phyloP scores from a whole-genome alignment of 2,888 invertebrate genomes.

The Amphiduros pacificus region DNA sequence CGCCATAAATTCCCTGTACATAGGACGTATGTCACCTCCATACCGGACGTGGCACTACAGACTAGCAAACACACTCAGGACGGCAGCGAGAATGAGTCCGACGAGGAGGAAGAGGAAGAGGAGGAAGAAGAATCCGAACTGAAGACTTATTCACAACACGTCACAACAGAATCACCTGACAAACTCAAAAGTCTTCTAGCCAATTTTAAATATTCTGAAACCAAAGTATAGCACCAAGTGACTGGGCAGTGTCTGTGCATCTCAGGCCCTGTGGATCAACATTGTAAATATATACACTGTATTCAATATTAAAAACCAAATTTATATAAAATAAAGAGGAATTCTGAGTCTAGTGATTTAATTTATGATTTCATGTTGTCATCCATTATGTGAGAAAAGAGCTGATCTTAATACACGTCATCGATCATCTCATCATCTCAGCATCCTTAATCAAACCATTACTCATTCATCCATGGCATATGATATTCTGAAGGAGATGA shows the following conservation, averaged over 20 bases:
- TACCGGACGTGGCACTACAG: neutral
- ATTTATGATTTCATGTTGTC: no score
- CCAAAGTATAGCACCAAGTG: slow-evolving; percentile 21
- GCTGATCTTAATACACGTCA: no score
- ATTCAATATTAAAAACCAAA: no score
- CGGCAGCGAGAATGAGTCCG: slow-evolving; percentile 10
- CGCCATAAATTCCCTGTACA: slow-evolving; percentile 21
- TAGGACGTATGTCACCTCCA: slow-evolving; percentile 20
- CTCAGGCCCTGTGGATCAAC: no score
- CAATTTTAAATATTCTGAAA: slow-evolving; percentile 18
- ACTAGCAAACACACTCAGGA: neutral
- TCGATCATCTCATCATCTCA: no score
- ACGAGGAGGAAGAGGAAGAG: slow-evolving; percentile 14
- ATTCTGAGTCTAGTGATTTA: no score
- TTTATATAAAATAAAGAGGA: no score
- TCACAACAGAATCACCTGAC: slow-evolving; percentile 11
- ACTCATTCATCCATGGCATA: no score
- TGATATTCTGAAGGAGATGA: no score
- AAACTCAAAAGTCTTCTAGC: slow-evolving; percentile 13
- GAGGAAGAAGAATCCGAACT: slow-evolving; percentile 19
- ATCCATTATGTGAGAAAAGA: no score
- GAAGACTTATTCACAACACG: slow-evolving; percentile 6
- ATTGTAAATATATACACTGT: no score
- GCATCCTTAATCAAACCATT: no score
- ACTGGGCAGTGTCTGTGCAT: neutral